Percentiles rank a stretch among this genome's conserved stretches.
Conservation (phyloP, 2,797 vertebrate genomes). For the Leptoclinus maculatus region DNA sequence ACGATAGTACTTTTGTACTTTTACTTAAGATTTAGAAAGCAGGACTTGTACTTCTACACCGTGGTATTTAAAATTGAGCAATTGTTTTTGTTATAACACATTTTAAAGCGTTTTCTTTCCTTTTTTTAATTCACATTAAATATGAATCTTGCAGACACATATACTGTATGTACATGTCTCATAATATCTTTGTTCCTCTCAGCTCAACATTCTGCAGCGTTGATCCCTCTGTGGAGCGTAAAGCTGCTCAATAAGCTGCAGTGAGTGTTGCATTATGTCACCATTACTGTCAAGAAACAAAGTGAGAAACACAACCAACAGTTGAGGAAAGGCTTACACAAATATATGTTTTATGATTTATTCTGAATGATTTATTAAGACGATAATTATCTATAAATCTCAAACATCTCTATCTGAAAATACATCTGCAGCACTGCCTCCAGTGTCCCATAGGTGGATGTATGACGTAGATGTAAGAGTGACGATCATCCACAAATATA, state of each 20-base stretch:
- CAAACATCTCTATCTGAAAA: not conserved
- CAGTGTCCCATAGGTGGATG: constrained; percentile 2
- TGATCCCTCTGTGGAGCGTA: constrained; percentile 42
- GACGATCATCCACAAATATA: not conserved
- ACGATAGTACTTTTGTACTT: not conserved
- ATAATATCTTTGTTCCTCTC: not conserved
- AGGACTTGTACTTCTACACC: not conserved
- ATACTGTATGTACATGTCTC: not conserved
- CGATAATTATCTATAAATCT: not conserved
- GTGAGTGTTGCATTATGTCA: not conserved
- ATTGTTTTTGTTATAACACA: not conserved
- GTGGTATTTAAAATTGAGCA: not conserved
- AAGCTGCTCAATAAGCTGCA: constrained; percentile 34
- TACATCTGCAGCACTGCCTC: not conserved
- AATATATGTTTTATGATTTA: not conserved
- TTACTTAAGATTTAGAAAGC: no score
- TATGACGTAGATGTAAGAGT: not conserved
- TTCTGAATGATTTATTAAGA: not conserved
- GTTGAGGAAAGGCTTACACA: not conserved
- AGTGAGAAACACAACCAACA: not conserved
- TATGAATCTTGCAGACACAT: not conserved
- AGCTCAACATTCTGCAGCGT: constrained; percentile 36
- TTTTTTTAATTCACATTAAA: not conserved
- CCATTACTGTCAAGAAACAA: not conserved
- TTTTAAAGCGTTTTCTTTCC: not conserved